Evolutionary conservation across 2,888 invertebrate species (phyloP), one percentile per base, ranked within the genome.

Genomic region (Andrena bucephala): DNA sequence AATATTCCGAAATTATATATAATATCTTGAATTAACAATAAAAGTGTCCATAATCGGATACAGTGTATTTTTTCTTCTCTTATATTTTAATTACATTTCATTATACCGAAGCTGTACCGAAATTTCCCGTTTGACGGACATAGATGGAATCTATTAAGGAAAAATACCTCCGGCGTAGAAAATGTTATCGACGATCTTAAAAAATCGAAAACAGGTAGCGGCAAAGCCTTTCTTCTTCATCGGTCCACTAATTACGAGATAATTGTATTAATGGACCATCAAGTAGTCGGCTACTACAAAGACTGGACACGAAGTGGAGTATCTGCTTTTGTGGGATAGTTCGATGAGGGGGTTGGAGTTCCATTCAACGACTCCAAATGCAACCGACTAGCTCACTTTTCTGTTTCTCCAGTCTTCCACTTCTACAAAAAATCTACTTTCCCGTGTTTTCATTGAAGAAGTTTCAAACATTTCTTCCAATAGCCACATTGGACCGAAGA

Each of bases 181-280:
- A 71, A 60, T 67, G 31, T 77, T 82, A 83, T 82, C 77, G 27
- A n/a, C 0, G 57, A 83, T 83, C 83, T 76, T 2, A 16, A 73
- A 50, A 57, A 70, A 72, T 76, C 73, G 71, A 77, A 84, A 77
- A 87, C 81, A 85, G 83, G 81, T 85, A 87, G 87, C 84, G 81
- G 70, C 77, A 7, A 29, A 73, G 75, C 73, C 70, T 80, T 78
- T 71, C 69, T 78, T 27, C 67, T 31, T 36, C 66, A 74, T 66
- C 63, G 42, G 63, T 71, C 83, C 72, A 77, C 80, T 89, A 89
- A 89, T 89, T 89, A 89, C 77, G 67, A 85, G 89, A 85, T 89
- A 89, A 89, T 89, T 88, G 85, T 85, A 87, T 89, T 89, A 89
- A 89, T 88, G 88, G 85, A 80, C 75, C 80, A 83, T 88, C 77